A percentile compares a stretch with the other conserved stretches of the same genome.
Conservation (phyloP, 2,797 vertebrate species). For the Petrocephalus schoutedeni region DNA sequence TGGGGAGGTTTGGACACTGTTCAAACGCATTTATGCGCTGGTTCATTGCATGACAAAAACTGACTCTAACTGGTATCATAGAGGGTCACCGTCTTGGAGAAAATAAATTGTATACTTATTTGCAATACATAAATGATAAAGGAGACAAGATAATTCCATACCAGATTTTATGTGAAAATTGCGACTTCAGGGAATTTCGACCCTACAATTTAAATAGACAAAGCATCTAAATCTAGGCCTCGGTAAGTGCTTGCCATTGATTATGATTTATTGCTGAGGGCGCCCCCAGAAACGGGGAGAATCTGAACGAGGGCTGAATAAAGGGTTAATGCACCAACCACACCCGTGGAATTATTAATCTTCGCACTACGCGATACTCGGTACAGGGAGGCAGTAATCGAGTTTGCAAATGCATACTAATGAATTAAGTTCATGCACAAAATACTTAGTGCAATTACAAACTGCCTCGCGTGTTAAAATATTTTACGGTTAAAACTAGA, state of each 20-base stretch:
- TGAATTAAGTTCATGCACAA: background rate
- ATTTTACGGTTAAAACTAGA: background rate
- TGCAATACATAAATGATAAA: background rate
- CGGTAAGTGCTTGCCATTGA: background rate
- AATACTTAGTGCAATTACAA: background rate
- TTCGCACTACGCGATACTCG: background rate
- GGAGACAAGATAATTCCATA: background rate
- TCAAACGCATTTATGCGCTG: background rate
- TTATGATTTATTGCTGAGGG: background rate
- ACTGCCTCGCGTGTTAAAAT: background rate
- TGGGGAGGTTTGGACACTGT: background rate
- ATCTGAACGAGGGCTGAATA: background rate
- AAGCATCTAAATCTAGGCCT: background rate
- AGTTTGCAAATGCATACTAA: background rate
- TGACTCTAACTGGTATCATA: background rate
- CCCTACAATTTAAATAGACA: background rate
- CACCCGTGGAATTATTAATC: background rate
- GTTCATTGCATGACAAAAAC: background rate
- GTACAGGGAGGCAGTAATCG: background rate
- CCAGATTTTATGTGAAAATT: background rate
- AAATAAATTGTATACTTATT: background rate
- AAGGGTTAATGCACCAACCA: conserved; percentile 2
- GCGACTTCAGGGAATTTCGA: background rate
- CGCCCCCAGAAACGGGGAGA: background rate
- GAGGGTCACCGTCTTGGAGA: background rate